These are phyloP conservation scores for Chelonus insularis DNA, from an alignment of 1,140 invertebrate genomes.

Conservation along the genomic window DNA sequence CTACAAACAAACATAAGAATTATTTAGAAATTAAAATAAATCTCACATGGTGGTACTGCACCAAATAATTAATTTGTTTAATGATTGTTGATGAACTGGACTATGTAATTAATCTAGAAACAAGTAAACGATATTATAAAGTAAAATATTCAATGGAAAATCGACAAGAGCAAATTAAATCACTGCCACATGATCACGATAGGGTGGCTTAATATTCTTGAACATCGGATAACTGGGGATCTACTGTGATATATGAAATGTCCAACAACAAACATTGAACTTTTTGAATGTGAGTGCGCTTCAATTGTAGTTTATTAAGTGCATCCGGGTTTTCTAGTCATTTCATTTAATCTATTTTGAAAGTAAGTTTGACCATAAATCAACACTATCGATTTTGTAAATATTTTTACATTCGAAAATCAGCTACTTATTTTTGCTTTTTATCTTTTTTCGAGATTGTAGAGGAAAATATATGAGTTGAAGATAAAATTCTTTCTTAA, in stretches of 20 bases:
- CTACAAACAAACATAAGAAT: no score
- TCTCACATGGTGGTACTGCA: no score
- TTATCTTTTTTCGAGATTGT: no score
- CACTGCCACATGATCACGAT: background rate
- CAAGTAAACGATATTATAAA: no score
- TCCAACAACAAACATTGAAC: conserved; percentile 7
- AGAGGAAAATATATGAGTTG: background rate
- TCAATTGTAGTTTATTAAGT: conserved; percentile 18
- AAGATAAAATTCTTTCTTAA: background rate
- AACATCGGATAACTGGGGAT: background rate
- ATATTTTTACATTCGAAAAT: background rate
- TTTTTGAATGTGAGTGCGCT: conserved; percentile 10
- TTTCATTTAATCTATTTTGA: conserved; percentile 14
- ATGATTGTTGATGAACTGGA: no score
- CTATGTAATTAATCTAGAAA: no score
- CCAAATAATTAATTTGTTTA: no score
- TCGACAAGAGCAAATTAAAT: conserved; percentile 1
- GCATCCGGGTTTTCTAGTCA: background rate
- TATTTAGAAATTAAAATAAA: no score
- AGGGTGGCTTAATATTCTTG: background rate
- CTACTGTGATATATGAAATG: conserved; percentile 7
- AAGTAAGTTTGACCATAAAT: background rate
- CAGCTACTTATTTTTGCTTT: no score
- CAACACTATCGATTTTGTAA: background rate
- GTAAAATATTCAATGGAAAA: background rate